Conservation (phyloP, 2,888 invertebrate genomes). For the Neoascia interrupta region DNA sequence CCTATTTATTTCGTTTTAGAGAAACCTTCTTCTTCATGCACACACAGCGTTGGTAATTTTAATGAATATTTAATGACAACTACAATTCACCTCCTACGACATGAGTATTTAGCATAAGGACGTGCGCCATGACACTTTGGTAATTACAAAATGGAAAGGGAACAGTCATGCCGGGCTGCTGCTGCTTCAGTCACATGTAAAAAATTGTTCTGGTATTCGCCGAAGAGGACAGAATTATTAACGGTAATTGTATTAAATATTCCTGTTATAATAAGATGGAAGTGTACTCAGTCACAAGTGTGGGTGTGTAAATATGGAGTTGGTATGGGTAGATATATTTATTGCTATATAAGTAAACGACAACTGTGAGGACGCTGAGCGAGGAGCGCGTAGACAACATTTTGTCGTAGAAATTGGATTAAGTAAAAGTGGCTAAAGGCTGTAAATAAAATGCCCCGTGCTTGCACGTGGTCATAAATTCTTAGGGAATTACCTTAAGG, state of each 20-base stretch:
- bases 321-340: no score
- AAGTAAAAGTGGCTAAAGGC: slow-evolving; percentile 54
- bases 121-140: slow-evolving; percentile 59
- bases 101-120: slow-evolving; percentile 62
- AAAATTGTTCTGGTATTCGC: background rate
- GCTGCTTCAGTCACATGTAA: background rate
- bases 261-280: slow-evolving; percentile 55
- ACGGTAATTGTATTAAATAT: slow-evolving; percentile 68
- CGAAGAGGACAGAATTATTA: slow-evolving; percentile 48
- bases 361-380: background rate
- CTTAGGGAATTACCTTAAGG: slow-evolving; percentile 28
- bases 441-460: slow-evolving; percentile 46
- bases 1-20: slow-evolving; percentile 50
- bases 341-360: slow-evolving; percentile 19
- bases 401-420: slow-evolving; percentile 52
- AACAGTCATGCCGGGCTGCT: slow-evolving; percentile 3
- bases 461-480: slow-evolving; percentile 53
- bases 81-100: slow-evolving; percentile 55
- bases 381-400: background rate
- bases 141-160: slow-evolving; percentile 56
- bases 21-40: slow-evolving; percentile 29
- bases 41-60: slow-evolving; percentile 58
- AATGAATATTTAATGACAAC: slow-evolving; percentile 69
- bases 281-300: slow-evolving; percentile 49
- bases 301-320: slow-evolving; percentile 41